Base-by-base conservation (phyloP, 53 echinoderm and acorn worm genomes). In the Temnopleurus reevesii region DNA sequence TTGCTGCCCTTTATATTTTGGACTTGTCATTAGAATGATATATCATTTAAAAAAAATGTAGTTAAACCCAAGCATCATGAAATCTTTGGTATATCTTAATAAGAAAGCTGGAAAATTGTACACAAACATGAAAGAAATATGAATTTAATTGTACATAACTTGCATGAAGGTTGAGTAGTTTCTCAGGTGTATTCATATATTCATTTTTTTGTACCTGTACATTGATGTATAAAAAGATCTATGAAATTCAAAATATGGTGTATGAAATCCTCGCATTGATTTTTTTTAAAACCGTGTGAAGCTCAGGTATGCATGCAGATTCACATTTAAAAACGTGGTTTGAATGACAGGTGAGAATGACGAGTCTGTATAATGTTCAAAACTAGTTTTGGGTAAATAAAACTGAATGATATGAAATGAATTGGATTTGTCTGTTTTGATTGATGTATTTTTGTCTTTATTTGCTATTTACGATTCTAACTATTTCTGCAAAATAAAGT, bases 121-220 rank as follows among this genome's bases (percentile, higher is more conserved):
- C 71, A 38, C 9, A 71, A 23, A 71, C 34, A 5, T 18, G 41
- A 71, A 71, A 21, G 21, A 49, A 28, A 27, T 1, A 28, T 38
- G 12, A 47, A 18, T 79, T 38, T 15, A 47, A 79, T 49, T 79
- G 49, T 79, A 47, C 17, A 47, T 79, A 47, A 15, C 13, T 79
- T 47, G 79, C 79, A 79, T 79, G 79, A 26, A 26, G 46, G 79
- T n/a, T n/a, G n/a, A n/a, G n/a, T 79, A 79, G 79, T 9, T 46
- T 21, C 79, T 79, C 79, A 79, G 79, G 79, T 79, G 79, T 79
- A 79, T 79, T 25, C 47, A 76, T 71, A 71, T 71, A 71, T 41
- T 71, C 36, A 71, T 71, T 31, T 63, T 38, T 71, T 71, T 71
- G 71, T 71, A 71, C 71, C 34, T 61, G 61, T 61, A 61, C 33